Evolutionary conservation across 2,113 vertebrate genomes (phyloP), one percentile per base, ranked within the genome.

Genomic region (Alces alces): DNA sequence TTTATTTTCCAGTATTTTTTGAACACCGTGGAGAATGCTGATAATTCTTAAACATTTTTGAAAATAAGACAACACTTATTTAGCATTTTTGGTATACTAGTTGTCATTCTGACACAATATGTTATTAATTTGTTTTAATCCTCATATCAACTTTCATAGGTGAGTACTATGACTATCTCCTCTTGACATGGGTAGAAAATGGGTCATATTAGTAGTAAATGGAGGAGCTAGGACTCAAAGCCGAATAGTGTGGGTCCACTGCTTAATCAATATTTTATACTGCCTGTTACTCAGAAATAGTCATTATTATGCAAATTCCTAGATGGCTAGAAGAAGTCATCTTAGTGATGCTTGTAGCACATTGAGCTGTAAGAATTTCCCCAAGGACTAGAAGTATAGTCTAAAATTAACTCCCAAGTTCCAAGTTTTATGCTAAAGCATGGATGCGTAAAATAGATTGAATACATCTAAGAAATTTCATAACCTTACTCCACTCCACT

Each of bases 371-470:
- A 50, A 55, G 70, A 57, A 92, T 96, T 96, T 96, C 95, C 95
- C 91, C 1, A 3, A 95, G 76, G 93, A 95, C 55, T 28, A 82
- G 58, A 91, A 87, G 15, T 70, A 7, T 30, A 91, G 85, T 93
- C 45, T 82, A 78, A 97, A 97, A 95, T 97, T 93, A 96, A 91
- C 66, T 94, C 84, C 76, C 78, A 91, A 73, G 39, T 90, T 93
- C 94, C 85, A 61, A 70, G 84, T 39, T 95, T 78, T 7, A 0
- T 90, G 66, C 94, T 97, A 90, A 96, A 97, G 90, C 97, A 83
- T 95, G 94, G 85, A 50, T 96, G 80, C 64, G 79, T 94, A 94
- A 97, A 97, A 91, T 55, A 96, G 94, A 95, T 89, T 70, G 94
- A 94, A 91, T 93, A 86, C 93, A 73, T 86, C 39, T 79, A 90